phyloP scores from a whole-genome alignment of 1,140 invertebrate genomes.

The Neodiprion fabricii region DNA sequence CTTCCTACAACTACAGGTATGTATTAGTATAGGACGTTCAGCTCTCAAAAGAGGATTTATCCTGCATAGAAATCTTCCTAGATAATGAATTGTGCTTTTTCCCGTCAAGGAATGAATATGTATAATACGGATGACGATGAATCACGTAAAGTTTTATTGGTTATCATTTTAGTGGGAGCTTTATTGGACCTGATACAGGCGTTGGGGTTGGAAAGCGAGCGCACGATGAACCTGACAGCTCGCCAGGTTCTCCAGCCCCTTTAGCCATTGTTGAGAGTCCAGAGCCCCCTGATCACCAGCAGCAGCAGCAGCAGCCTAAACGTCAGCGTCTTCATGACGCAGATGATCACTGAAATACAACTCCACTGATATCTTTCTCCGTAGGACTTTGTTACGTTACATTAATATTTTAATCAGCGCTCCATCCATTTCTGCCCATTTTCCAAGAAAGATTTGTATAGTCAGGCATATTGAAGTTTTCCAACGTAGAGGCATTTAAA shows the following conservation, averaged over 20 bases:
- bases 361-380: conserved; percentile 44
- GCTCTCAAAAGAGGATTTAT: too few relatives aligned
- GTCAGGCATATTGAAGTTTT: too few relatives aligned
- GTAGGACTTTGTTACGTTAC: conserved; percentile 57
- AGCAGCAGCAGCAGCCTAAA: conserved; percentile 43
- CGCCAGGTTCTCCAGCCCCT: conserved; percentile 56
- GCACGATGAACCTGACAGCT: conserved; percentile 57
- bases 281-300: conserved; percentile 53
- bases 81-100: background rate
- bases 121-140: background rate
- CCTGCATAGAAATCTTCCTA: too few relatives aligned
- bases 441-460: too few relatives aligned
- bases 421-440: background rate
- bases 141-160: background rate
- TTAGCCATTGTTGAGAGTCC: conserved; percentile 59
- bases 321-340: conserved; percentile 57
- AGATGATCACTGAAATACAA: conserved; percentile 56
- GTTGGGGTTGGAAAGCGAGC: conserved; percentile 50
- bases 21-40: background rate
- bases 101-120: conserved; percentile 1
- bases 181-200: conserved; percentile 55
- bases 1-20: conserved; percentile 62
- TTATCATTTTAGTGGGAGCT: conserved; percentile 48
- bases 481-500: too few relatives aligned
- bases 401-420: conserved; percentile 32